Evolutionary conservation across 2,797 vertebrate genomes (phyloP).

Genomic region (Lagorchestes hirsutus): DNA sequence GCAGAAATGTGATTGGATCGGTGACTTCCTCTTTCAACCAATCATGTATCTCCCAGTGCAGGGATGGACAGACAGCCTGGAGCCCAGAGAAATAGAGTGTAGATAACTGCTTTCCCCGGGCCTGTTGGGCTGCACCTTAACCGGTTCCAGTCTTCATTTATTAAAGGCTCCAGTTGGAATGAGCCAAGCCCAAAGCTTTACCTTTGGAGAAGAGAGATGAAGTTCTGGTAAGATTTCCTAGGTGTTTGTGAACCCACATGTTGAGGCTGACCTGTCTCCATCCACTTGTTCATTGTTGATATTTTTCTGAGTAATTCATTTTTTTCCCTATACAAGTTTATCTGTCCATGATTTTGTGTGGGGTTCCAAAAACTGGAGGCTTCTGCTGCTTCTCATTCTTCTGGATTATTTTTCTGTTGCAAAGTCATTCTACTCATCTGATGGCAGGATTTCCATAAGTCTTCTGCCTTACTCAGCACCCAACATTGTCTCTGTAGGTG

Average conservation of each 20-base stretch:
- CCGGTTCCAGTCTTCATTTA: conserved; percentile 79
- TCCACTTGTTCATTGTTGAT: conserved; percentile 70
- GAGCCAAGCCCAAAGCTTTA: conserved; percentile 81
- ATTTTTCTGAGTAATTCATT: conserved; percentile 63
- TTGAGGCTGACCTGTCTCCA: conserved; percentile 75
- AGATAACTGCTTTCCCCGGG: conserved; percentile 57
- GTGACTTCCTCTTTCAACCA: neutral
- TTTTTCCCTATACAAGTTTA: conserved; percentile 65
- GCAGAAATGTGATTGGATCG: neutral
- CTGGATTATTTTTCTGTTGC: conserved; percentile 76
- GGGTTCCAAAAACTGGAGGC: conserved; percentile 63
- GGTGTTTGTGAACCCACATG: conserved; percentile 75
- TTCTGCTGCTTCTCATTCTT: conserved; percentile 67
- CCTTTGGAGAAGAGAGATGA: conserved; percentile 80
- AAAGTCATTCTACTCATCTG: conserved; percentile 68
- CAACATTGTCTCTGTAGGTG: conserved; percentile 43
- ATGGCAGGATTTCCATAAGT: conserved; percentile 49
- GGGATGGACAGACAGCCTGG: conserved; percentile 19
- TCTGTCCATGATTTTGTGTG: conserved; percentile 66
- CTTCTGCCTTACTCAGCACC: conserved; percentile 57
- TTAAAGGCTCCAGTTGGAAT: conserved; percentile 79
- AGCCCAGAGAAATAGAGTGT: conserved; percentile 38
- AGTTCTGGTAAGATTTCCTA: conserved; percentile 81
- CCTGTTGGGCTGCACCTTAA: conserved; percentile 64
- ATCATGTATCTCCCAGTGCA: neutral